Base-by-base conservation (phyloP, 2,113 vertebrate species). In the Lates calcarifer region DNA sequence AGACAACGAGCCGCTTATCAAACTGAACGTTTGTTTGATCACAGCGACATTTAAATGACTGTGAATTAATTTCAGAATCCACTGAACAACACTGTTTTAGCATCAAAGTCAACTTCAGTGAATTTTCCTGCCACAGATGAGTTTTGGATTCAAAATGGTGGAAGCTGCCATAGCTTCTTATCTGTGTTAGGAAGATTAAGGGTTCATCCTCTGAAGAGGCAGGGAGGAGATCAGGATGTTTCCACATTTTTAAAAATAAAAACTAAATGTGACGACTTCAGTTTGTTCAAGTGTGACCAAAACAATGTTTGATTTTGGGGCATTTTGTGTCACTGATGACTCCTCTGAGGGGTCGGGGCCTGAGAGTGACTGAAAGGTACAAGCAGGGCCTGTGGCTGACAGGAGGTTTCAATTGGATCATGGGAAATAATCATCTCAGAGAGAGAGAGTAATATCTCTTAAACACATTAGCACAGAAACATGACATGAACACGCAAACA, bases 391-490 rank as follows among this genome's bases (percentile, higher is more conserved):
- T 43, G 26, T 24, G 24, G 17, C 5, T 45, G n/a, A 61, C 61
- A 60, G 49, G 0, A 55, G 67, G 66, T 29, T 76, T 24, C 66
- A 84, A 77, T 78, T 67, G 82, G 78, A 75, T 74, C 49, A 70
- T 72, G 35, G 28, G 37, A 53, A 81, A 72, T 81, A 73, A 80
- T 87, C 47, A 83, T 74, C 51, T 77, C 33, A 71, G 53, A 51
- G 56, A 29, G 28, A 56, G 26, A 37, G 71, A 37, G 58, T 18
- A 45, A 69, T 71, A 74, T 79, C 70, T 79, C 18, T 82, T 68
- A 73, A 88, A 74, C 39, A n/a, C 61, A 82, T 85, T 79, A 82
- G 20, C 24, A 66, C 35, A 65, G n/a, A 31, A 65, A 56, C 43
- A 71, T 12, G 20, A 47, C 37, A 66, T 14, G 13, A 79, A 60